phyloP scores from a whole-genome alignment of 2,797 vertebrate species.

The Hipposideros larvatus region DNA sequence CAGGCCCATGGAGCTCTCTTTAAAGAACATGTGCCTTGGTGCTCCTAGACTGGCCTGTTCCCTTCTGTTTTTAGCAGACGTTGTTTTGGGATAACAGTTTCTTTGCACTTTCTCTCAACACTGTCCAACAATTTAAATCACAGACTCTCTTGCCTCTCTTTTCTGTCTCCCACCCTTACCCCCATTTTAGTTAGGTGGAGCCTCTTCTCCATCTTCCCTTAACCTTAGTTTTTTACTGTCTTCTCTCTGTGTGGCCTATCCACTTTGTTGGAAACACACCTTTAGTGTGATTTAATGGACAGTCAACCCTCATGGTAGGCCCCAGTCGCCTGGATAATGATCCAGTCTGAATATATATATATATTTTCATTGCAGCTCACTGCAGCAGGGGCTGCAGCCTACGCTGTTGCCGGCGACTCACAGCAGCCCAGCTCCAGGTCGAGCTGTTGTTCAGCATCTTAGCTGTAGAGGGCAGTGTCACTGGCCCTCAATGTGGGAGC shows the following conservation, averaged over 20 bases:
- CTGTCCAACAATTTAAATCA: not conserved
- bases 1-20: not conserved
- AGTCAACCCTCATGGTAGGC: not conserved
- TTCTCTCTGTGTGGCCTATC: not conserved
- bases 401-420: no score
- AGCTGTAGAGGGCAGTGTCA: no score
- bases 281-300: not conserved
- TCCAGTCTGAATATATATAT: not conserved
- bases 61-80: not conserved
- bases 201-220: not conserved
- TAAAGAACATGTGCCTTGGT: not conserved
- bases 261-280: not conserved
- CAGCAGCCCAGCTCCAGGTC: no score
- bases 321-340: not conserved
- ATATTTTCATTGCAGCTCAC: no score
- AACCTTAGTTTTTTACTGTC: not conserved
- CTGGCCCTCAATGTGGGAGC: no score
- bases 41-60: not conserved
- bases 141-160: not conserved
- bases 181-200: not conserved
- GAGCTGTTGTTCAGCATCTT: no score
- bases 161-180: fast-evolving
- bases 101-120: not conserved
- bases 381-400: no score
- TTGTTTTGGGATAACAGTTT: not conserved